Evolutionary conservation across 2,888 invertebrate species (phyloP).

Genomic region (Polyommatus icarus): DNA sequence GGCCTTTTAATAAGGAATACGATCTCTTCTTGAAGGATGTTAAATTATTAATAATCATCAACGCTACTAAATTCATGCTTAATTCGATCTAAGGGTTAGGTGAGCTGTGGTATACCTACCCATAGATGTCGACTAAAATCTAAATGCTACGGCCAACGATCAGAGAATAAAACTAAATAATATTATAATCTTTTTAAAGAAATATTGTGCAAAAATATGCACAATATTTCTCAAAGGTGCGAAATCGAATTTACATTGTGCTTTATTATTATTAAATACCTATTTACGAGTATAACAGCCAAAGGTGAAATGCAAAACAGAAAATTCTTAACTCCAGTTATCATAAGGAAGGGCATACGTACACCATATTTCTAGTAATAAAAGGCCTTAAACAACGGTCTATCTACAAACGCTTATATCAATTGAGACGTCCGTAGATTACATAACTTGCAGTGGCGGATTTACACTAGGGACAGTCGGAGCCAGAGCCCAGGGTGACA

Average conservation of each 20-base stretch:
- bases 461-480: background rate
- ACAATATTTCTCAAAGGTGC: background rate
- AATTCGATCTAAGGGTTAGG: too few relatives aligned
- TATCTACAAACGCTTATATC: constrained; percentile 10
- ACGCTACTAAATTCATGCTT: too few relatives aligned
- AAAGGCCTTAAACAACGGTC: constrained; percentile 8
- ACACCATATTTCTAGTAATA: constrained; percentile 11
- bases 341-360: constrained; percentile 12
- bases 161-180: too few relatives aligned
- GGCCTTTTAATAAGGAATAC: too few relatives aligned
- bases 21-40: too few relatives aligned
- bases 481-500: too few relatives aligned
- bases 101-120: too few relatives aligned
- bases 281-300: background rate
- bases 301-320: background rate
- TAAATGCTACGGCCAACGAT: too few relatives aligned
- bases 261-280: background rate
- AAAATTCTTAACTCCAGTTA: background rate
- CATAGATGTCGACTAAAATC: too few relatives aligned
- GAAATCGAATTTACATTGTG: background rate
- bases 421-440: constrained; percentile 18
- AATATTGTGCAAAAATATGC: background rate
- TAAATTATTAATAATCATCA: too few relatives aligned
- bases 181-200: too few relatives aligned
- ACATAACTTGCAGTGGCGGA: constrained; percentile 4